Conservation (phyloP, 2,888 invertebrate species). For the Acanthopleura granulata region DNA sequence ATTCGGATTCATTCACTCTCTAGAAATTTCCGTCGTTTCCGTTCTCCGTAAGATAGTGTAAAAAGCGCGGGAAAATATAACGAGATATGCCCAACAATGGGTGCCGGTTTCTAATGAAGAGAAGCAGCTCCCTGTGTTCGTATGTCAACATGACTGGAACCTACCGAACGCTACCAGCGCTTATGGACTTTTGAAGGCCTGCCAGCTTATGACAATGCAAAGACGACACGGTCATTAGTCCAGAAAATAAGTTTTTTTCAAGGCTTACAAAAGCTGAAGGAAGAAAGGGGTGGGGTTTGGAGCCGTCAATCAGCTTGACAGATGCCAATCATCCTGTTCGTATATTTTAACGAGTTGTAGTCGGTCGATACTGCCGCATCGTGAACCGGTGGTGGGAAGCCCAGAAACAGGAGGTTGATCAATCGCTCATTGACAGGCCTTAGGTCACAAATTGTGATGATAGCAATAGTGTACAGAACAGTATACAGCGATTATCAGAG, state of each 20-base stretch:
- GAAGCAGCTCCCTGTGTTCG: constrained; percentile 7
- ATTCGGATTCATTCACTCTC: constrained; percentile 18
- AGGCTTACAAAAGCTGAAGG: constrained; percentile 2
- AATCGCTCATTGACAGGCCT: background rate
- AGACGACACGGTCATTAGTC: constrained; percentile 12
- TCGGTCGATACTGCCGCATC: background rate
- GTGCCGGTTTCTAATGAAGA: background rate
- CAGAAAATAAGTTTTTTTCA: constrained; percentile 15
- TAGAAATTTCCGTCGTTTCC: background rate
- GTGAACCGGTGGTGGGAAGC: background rate
- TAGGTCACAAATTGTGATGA: background rate
- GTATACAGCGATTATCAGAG: background rate
- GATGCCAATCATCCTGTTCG: constrained; percentile 7
- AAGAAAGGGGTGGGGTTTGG: background rate
- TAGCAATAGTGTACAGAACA: background rate
- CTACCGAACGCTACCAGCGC: constrained; percentile 2
- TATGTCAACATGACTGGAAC: constrained; percentile 18
- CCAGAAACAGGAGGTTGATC: background rate
- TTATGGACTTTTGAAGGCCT: constrained; percentile 14
- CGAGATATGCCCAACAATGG: constrained; percentile 10
- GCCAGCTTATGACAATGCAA: constrained; percentile 9
- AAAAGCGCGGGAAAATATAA: constrained; percentile 17
- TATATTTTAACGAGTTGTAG: constrained; percentile 2
- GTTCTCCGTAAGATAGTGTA: constrained; percentile 10
- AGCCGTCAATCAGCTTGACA: constrained; percentile 2